Base-by-base conservation (phyloP, 2,888 invertebrate species). In the Mythimna ferrago region DNA sequence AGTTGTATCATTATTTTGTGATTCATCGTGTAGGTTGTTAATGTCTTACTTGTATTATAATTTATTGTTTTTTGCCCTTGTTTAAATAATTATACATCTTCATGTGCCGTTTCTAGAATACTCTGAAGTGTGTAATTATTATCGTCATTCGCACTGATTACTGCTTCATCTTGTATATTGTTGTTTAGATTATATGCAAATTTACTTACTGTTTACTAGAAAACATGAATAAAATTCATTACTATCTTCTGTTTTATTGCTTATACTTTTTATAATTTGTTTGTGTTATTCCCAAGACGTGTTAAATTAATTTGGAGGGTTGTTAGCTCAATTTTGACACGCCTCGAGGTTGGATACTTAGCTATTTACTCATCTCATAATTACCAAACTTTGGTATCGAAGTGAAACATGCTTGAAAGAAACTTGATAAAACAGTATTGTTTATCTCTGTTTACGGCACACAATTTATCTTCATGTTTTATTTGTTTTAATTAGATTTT, bases 281-380 rank as follows among this genome's bases (percentile, higher is more conserved):
- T 67, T 75, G 56, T 75, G 63, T 71, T 73, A 21, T 21, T 61
- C 48, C 21, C n/a, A 32, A 41, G 53, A 11, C 62, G 60, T 63
- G 78, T 81, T 81, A 61, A 77, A 80, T 80, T 77, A 80, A 83
- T 86, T 84, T 78, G 54, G 66, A 58, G 71, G 51, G 71, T 78
- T 81, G 77, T 85, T 83, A 62, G 56, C 61, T 61, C 69, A 78
- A 71, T 84, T 73, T 69, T 14, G 66, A 65, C 65, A 66, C 26
- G 48, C 58, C 32, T 41, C 51, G 58, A 65, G 61, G 61, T 76
- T 16, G 44, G 54, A 54, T 66, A 74, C 67, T 70, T 51, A 53
- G 53, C 35, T 68, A 63, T 72, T 71, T 71, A 73, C 66, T 83
- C 73, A 70, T 61, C 35, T 61, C 64, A 48, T 77, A 79, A 79